Evolutionary conservation across 2,797 vertebrate species (phyloP), one percentile per base, ranked within the genome.

Genomic region (Microctenopoma stevenorrisi): DNA sequence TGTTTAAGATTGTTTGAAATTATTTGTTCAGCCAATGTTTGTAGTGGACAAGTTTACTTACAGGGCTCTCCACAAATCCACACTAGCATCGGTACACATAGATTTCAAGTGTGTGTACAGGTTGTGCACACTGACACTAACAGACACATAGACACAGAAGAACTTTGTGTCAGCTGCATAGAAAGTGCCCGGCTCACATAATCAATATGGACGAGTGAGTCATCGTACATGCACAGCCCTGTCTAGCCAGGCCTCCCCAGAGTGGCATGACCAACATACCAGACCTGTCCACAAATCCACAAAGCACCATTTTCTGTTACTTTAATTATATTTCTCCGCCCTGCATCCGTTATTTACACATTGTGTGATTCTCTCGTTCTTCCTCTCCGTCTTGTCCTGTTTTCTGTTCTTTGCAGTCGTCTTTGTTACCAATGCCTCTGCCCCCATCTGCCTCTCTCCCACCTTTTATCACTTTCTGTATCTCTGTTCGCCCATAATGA

Each of bases 171-270:
- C 66, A 79, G 67, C 54, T n/a, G 44, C 50, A 69, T 65, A n/a
- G 59, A 46, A 72, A 64, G 67, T 68, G 74, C 72, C 69, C 40
- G 59, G 73, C 86, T 84, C 82, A 68, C 80, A 83, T 69, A 88
- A 90, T 88, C 82, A 61, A 91, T 91, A 69, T 66, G 49, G 58
- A 82, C 68, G 64, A 74, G 48, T 63, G 84, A 89, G 85, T 81
- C 86, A 73, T 60, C 78, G 75, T 71, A 72, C 67, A 88, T 83
- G 70, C 76, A 64, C 58, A 70, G 67, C 58, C 54, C 52, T 33
- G 74, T 84, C 82, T 79, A 56, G 74, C 64, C 63, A 52, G 53
- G 46, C 47, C 53, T 76, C 68, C 63, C 71, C 15, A 0, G 56
- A 61, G 58, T 82, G 61, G 46, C 70, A 81, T 73, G 78, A 69